Evolutionary conservation across 2,888 invertebrate species (phyloP), one percentile per base, ranked within the genome.

Genomic region (Punctoribates punctum): DNA sequence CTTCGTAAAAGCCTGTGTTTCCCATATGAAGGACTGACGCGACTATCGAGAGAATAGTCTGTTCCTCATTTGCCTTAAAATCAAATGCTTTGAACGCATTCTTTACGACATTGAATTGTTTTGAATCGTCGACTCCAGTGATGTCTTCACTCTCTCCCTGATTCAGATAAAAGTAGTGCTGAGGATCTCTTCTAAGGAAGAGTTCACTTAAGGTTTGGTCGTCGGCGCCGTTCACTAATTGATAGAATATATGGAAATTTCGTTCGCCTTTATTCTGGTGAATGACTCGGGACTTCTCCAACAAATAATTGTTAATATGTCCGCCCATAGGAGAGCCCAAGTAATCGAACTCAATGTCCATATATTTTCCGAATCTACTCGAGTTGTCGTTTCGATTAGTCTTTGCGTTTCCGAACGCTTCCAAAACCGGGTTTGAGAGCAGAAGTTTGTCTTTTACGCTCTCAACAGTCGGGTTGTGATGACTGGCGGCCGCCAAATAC

Each of bases 341-440:
- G 85, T 95, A 97, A 86, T 98, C 96, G 85, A 99, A 99, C 86
- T 96, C 94, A 81, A 99, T 97, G 85, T 98, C 97, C 98, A 99
- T 98, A 86, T 98, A 98, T 85, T 99, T 99, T 79, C 98, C 99
- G 85, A 99, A 99, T 9, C 98, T 88, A 73, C 96, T 97, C 0
- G 96, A 97, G 85, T 99, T 99, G 85, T 98, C 98, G 85, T 99
- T 99, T 60, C 98, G 88, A 82, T 92, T 98, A 8, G 98, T 99
- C 85, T 97, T 96, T 0, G 98, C 98, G 86, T 99, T 99, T 72
- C 98, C 99, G 84, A 98, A 97, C 0, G 97, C 93, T 85, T 99
- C 98, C 81, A 99, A 85, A 81, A 99, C 93, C 0, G 94, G 89
- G 85, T 98, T 99, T 60, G 97, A 97, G 83, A 96, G 95, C 77